Evolutionary conservation across 2,113 vertebrate species (phyloP).

Genomic region (Martes martes): DNA sequence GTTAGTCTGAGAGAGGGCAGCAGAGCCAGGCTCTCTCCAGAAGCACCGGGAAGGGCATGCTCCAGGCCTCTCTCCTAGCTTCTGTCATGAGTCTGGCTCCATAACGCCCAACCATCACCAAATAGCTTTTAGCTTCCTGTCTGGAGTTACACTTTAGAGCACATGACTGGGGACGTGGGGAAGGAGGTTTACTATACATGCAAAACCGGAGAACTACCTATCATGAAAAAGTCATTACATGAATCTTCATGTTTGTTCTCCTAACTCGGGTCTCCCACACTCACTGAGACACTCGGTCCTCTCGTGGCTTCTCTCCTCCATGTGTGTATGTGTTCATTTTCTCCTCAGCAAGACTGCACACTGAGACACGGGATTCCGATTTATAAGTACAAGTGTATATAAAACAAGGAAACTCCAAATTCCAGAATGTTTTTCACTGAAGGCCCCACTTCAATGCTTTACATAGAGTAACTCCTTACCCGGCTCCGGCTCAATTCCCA

Average conservation of each 20-base stretch:
- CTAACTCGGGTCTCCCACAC: neutral
- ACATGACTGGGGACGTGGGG: rapidly evolving
- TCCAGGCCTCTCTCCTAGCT: neutral
- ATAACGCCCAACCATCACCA: neutral
- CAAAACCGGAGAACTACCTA: neutral
- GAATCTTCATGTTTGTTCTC: neutral
- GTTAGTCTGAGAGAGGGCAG: neutral
- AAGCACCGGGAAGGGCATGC: neutral
- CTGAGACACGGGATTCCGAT: neutral
- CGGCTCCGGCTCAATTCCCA: neutral
- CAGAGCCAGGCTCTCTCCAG: neutral
- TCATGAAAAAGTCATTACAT: neutral
- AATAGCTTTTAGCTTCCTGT: neutral
- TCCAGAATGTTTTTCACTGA: neutral
- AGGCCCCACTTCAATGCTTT: neutral
- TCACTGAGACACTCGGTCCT: neutral
- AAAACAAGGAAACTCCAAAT: neutral
- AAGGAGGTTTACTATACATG: neutral
- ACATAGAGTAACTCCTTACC: neutral
- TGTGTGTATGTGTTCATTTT: neutral
- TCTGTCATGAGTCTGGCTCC: neutral
- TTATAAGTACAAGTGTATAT: neutral
- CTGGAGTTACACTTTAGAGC: neutral
- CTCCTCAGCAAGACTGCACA: neutral
- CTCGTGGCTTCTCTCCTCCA: neutral